Base-by-base conservation (phyloP, 2,113 vertebrate species). In the Micronisus gabar region DNA sequence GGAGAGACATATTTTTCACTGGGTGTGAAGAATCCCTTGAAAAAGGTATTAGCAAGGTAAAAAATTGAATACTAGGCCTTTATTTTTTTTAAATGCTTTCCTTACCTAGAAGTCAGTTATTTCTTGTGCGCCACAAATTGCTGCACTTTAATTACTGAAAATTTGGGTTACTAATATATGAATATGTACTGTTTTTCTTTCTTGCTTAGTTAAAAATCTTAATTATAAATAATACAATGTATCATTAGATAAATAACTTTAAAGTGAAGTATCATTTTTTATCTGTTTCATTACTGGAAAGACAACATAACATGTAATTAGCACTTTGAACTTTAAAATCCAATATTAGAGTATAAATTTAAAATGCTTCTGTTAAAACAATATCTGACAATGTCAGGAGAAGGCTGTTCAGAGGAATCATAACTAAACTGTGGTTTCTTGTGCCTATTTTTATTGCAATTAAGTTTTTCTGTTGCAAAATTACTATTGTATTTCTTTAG, bases 1-100 rank as follows among this genome's bases (percentile, higher is more conserved):
- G 98, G 97, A 38, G 94, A 98, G 74, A 96, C 95, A 3, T 99
- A 98, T 96, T 99, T 98, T 89, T 98, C 98, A 48, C 95, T 99
- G 96, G 93, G 87, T 84, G 34, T 88, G 30, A 99, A 99, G 97
- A 99, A 99, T 96, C 99, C 99, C 13, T 97, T 99, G 81, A 98
- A 99, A 93, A 98, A 98, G 96, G 98, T 99, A 43, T 91, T 98
- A 83, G 96, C 97, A 81, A 98, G 98, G 98, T 99, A 98, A 97
- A 58, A 66, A 43, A 65, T 9, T 19, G 5, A 53, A 7, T 53
- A 79, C 7, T 76, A 81, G 95, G 13, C 12, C 1, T 67, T 74
- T n/a, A 0, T n/a, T 40, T 61, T 62, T 53, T 50, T 36, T 20
- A 30, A 58, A 65, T 53, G 8, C 5, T 75, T n/a, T 86, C 3